Evolutionary conservation across 2,888 invertebrate genomes (phyloP).

Genomic region (Xestoiulus laeticollis): DNA sequence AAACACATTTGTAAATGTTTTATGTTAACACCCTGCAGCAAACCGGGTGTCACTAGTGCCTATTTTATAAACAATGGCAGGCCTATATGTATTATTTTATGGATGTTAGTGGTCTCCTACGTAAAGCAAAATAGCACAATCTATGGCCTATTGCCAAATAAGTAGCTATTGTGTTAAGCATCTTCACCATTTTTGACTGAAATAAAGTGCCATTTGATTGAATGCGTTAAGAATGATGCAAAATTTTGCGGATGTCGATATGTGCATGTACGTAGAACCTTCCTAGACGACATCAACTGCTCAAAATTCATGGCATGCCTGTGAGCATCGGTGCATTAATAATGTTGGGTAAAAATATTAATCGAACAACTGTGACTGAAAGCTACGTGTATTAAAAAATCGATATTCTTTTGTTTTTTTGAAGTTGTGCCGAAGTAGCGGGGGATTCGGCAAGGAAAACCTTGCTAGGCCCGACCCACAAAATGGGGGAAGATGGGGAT

Average conservation of each 20-base stretch:
- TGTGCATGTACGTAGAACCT: not conserved
- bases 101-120: too few relatives aligned
- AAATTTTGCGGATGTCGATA: too few relatives aligned
- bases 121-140: too few relatives aligned
- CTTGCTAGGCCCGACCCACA: conserved; percentile 7
- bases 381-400: not conserved
- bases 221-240: too few relatives aligned
- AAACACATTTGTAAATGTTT: not conserved
- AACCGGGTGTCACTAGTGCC: too few relatives aligned
- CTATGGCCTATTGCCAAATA: too few relatives aligned
- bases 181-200: too few relatives aligned
- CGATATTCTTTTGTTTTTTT: not conserved
- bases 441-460: not conserved
- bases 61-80: too few relatives aligned
- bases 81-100: too few relatives aligned
- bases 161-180: too few relatives aligned
- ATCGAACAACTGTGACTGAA: not conserved
- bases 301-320: not conserved
- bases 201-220: too few relatives aligned
- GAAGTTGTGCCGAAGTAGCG: not conserved
- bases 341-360: not conserved
- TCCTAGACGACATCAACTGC: not conserved
- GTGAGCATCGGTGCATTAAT: not conserved
- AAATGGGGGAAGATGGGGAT: conserved; percentile 55
- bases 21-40: not conserved